phyloP scores from a whole-genome alignment of 1,140 invertebrate species.

The Orchesella cincta region DNA sequence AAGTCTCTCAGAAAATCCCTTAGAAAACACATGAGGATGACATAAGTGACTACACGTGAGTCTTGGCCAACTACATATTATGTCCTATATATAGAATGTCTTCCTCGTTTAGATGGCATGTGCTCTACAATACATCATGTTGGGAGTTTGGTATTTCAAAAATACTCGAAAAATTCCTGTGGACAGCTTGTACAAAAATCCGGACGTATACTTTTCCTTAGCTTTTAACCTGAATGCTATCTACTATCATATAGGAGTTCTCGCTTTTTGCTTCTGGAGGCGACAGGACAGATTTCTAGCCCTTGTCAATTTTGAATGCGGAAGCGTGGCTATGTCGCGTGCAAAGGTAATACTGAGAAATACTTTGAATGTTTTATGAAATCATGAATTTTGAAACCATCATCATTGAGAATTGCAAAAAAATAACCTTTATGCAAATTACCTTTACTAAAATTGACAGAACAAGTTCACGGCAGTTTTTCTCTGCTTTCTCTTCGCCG shows the following conservation, averaged over 20 bases:
- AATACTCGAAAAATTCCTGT: conserved; percentile 9
- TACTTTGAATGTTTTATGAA: too few relatives aligned
- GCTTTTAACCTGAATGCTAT: conserved; percentile 12
- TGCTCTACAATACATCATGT: not conserved
- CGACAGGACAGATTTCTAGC: conserved; percentile 14
- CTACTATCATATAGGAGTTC: conserved; percentile 8
- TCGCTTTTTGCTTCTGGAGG: conserved; percentile 8
- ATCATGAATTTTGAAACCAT: too few relatives aligned
- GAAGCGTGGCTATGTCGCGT: not conserved
- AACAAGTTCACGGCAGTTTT: not conserved
- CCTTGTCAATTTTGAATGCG: conserved; percentile 14
- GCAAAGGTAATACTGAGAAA: too few relatives aligned
- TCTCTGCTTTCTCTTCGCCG: not conserved
- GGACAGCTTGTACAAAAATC: conserved; percentile 1
- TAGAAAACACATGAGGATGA: too few relatives aligned
- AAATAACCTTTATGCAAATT: too few relatives aligned
- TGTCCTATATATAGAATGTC: not conserved
- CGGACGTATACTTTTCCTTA: not conserved
- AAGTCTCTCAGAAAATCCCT: too few relatives aligned
- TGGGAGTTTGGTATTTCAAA: not conserved
- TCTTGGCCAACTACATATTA: not conserved
- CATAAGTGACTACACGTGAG: too few relatives aligned
- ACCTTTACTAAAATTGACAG: too few relatives aligned
- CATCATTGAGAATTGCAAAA: too few relatives aligned
- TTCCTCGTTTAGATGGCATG: not conserved